A percentile compares a stretch with the other conserved stretches of the same genome.
Conservation (phyloP, 1,140 invertebrate genomes). For the Pseudomyrmex pallidus region DNA sequence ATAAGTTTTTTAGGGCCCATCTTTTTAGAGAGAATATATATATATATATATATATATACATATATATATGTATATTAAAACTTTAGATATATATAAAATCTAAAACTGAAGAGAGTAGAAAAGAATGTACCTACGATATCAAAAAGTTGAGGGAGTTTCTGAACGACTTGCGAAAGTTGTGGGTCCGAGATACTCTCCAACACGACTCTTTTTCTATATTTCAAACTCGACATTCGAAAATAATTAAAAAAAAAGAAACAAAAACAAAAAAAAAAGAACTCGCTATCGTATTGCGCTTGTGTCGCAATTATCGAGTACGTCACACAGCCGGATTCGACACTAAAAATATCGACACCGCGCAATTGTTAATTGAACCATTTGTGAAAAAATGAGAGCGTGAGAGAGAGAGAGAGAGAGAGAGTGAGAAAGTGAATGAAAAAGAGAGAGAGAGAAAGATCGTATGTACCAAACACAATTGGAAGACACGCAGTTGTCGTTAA, state of each 20-base stretch:
- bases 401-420: neutral
- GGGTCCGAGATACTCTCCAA: constrained; percentile 18
- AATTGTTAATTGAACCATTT: constrained; percentile 32
- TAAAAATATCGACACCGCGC: constrained; percentile 26
- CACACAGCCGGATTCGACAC: constrained; percentile 10
- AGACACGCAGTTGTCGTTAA: constrained; percentile 63
- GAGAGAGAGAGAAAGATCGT: neutral
- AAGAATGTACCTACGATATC: neutral
- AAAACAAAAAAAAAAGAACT: constrained; percentile 23
- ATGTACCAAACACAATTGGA: constrained; percentile 26
- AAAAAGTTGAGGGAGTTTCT: neutral
- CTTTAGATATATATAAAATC: neutral
- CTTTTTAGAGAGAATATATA: neutral
- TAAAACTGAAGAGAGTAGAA: neutral
- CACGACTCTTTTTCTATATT: neutral
- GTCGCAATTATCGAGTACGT: constrained; percentile 22
- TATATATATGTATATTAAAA: neutral
- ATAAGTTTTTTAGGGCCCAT: neutral
- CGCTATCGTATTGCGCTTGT: constrained; percentile 24
- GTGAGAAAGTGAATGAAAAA: neutral
- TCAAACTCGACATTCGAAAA: too few relatives aligned
- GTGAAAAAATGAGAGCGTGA: constrained; percentile 7
- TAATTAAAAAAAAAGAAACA: too few relatives aligned
- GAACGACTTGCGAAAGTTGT: constrained; percentile 29
- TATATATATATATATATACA: neutral